Percentiles rank a stretch among this genome's conserved stretches.
Evolutionary conservation across 1,140 invertebrate genomes (phyloP).

Genomic region (Prorops nasuta): DNA sequence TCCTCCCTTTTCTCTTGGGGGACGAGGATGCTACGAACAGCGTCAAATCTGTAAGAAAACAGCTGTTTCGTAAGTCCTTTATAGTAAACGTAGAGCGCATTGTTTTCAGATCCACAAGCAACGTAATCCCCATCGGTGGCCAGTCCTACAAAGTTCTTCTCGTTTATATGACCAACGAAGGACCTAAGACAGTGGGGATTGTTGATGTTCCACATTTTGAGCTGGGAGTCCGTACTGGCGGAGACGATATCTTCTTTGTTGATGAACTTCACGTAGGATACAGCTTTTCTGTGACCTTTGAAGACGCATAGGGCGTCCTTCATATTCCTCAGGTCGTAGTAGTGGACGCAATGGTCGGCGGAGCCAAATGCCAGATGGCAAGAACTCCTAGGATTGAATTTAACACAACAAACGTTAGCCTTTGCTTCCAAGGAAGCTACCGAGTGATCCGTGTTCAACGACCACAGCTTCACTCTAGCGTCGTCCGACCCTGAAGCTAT

Average conservation of each 20-base stretch:
- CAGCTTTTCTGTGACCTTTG: slow-evolving; percentile 91
- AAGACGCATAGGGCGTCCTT: slow-evolving; percentile 82
- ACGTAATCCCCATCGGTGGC: slow-evolving; percentile 93
- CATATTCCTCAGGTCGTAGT: slow-evolving; percentile 89
- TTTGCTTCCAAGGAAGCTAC: slow-evolving; percentile 85
- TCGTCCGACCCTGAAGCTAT: slow-evolving; percentile 95
- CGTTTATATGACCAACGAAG: slow-evolving; percentile 92
- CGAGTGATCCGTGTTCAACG: slow-evolving; percentile 83
- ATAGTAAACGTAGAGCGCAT: slow-evolving; percentile 92
- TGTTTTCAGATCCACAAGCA: slow-evolving; percentile 95
- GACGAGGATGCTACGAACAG: slow-evolving; percentile 77
- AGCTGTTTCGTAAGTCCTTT: slow-evolving; percentile 86
- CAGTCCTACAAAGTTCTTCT: slow-evolving; percentile 97
- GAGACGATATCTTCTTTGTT: slow-evolving; percentile 89
- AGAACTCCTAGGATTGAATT: slow-evolving; percentile 89
- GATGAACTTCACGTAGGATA: slow-evolving; percentile 94
- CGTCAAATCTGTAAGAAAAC: slow-evolving; percentile 87
- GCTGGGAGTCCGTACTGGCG: slow-evolving; percentile 91
- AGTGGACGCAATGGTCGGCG: slow-evolving; percentile 95
- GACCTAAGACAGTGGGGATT: slow-evolving; percentile 79
- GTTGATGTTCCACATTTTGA: slow-evolving; percentile 91
- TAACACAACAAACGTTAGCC: slow-evolving; percentile 95
- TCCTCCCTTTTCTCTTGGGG: slow-evolving; percentile 75
- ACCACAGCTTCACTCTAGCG: slow-evolving; percentile 92
- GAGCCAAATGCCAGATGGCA: slow-evolving; percentile 90